Conservation (phyloP, 23 tunicate species). For the Trididemnum nubilum region DNA sequence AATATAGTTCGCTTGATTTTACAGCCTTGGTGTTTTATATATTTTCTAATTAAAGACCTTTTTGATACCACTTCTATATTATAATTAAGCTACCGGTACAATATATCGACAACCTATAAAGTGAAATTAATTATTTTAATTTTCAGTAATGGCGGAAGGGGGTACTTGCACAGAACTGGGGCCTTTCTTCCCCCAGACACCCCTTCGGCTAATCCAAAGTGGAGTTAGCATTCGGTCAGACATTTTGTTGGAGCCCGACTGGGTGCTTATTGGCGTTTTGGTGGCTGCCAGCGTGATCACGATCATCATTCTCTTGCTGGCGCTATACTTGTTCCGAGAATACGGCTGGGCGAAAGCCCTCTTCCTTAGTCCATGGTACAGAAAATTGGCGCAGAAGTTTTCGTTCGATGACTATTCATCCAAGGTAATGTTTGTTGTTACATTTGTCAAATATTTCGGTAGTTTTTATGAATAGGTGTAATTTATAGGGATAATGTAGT, state of each 20-base stretch:
- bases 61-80: too few relatives aligned
- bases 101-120: too few relatives aligned
- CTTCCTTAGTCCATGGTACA: slow-evolving; percentile 59
- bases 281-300: slow-evolving; percentile 60
- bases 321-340: slow-evolving; percentile 74
- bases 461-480: too few relatives aligned
- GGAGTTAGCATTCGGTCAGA: slow-evolving; percentile 62
- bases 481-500: too few relatives aligned
- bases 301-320: slow-evolving; percentile 63
- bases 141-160: slow-evolving; percentile 69
- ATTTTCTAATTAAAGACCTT: not conserved
- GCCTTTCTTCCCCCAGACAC: slow-evolving; percentile 90
- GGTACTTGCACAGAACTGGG: slow-evolving; percentile 90
- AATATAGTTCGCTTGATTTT: too few relatives aligned
- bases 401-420: slow-evolving; percentile 86
- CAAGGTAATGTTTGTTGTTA: slow-evolving; percentile 78
- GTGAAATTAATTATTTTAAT: too few relatives aligned
- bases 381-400: slow-evolving; percentile 59
- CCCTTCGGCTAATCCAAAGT: slow-evolving; percentile 65
- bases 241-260: slow-evolving; percentile 91
- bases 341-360: slow-evolving; percentile 89
- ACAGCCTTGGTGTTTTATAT: not conserved
- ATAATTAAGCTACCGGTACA: too few relatives aligned
- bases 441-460: not conserved
- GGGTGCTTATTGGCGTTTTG: slow-evolving; percentile 83